Conservation (phyloP, 2,888 invertebrate genomes). For the Rugalucina vietnamica region DNA sequence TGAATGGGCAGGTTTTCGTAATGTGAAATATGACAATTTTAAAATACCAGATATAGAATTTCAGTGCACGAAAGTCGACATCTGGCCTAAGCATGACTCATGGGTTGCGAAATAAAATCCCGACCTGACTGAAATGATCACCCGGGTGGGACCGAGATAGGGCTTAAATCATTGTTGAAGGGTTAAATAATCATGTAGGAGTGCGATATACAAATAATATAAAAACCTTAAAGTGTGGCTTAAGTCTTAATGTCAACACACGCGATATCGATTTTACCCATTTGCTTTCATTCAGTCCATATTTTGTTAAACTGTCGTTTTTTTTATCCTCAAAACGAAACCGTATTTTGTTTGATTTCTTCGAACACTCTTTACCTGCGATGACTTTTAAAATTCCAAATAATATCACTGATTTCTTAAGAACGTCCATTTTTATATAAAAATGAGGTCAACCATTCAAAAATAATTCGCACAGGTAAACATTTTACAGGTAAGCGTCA, state of each 20-base stretch:
- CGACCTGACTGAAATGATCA: too few relatives aligned
- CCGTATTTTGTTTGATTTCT: neutral
- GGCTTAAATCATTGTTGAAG: too few relatives aligned
- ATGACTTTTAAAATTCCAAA: neutral
- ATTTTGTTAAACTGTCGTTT: neutral
- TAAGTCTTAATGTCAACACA: neutral
- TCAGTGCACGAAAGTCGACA: too few relatives aligned
- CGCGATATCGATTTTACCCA: neutral
- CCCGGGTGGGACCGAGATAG: too few relatives aligned
- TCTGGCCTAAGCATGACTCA: too few relatives aligned
- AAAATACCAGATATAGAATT: too few relatives aligned
- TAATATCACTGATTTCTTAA: neutral
- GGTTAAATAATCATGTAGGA: neutral
- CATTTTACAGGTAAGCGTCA: neutral
- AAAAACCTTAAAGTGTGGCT: neutral
- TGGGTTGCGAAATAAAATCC: too few relatives aligned
- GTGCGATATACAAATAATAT: neutral
- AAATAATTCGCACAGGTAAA: neutral
- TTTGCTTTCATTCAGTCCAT: neutral
- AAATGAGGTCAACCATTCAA: too few relatives aligned
- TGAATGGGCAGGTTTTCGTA: too few relatives aligned
- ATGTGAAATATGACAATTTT: too few relatives aligned
- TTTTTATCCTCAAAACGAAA: neutral
- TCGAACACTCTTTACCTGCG: neutral
- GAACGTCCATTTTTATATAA: conserved; percentile 4